Percentiles rank a stretch among this genome's conserved stretches.
Conservation (phyloP, 2,797 vertebrate species). For the Yasuhikotakia modesta region DNA sequence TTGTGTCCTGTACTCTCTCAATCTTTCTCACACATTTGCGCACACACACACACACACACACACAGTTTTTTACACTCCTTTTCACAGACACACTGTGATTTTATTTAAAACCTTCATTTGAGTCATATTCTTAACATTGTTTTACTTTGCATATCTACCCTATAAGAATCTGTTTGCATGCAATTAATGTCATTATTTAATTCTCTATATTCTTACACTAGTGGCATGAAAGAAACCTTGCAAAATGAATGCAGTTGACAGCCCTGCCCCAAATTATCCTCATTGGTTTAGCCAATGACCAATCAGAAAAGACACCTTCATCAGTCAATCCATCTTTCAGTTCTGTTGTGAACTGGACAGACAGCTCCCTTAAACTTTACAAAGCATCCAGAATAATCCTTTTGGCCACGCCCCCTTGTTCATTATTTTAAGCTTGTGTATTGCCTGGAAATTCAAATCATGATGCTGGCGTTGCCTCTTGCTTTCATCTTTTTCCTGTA, state of each 20-base stretch:
- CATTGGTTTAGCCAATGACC: not conserved
- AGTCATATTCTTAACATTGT: too few relatives aligned
- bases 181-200: too few relatives aligned
- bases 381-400: constrained; percentile 48
- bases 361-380: constrained; percentile 46
- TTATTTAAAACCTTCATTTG: too few relatives aligned
- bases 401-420: constrained; percentile 24
- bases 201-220: too few relatives aligned
- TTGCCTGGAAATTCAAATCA: not conserved
- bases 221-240: too few relatives aligned
- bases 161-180: too few relatives aligned
- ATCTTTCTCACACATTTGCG: not conserved
- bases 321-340: not conserved
- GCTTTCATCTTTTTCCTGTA: not conserved
- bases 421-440: not conserved
- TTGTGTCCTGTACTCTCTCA: not conserved
- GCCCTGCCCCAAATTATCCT: too few relatives aligned
- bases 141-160: too few relatives aligned
- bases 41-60: not conserved
- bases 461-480: not conserved
- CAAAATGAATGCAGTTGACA: too few relatives aligned
- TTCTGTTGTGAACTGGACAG: not conserved
- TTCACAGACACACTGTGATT: not conserved
- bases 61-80: not conserved
- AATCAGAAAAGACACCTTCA: not conserved